Conservation (phyloP, 2,113 vertebrate genomes). For the Piaya cayana region DNA sequence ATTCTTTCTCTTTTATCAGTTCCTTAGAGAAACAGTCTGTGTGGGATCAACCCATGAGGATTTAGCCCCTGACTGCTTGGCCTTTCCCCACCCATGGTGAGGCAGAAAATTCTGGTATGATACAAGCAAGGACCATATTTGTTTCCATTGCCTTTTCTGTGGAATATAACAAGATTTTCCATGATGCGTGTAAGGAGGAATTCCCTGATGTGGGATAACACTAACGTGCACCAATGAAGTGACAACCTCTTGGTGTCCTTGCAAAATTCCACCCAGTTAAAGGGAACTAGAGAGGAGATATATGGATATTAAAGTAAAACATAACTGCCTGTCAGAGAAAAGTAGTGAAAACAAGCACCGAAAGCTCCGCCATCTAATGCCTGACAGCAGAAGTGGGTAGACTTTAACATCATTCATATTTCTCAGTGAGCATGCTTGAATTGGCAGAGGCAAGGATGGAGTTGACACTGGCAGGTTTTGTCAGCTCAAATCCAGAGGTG, state of each 20-base stretch:
- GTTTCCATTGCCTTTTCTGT: neutral
- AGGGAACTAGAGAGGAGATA: conserved; percentile 41
- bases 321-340: conserved; percentile 70
- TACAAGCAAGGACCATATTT: neutral
- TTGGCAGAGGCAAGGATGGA: conserved; percentile 68
- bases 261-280: conserved; percentile 2
- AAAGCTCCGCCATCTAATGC: conserved; percentile 33
- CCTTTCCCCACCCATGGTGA: neutral
- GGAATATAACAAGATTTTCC: neutral
- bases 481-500: conserved; percentile 71
- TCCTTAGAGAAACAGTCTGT: neutral
- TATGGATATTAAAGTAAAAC: conserved; percentile 71
- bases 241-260: conserved; percentile 29
- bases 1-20: neutral
- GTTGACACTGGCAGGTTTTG: conserved; percentile 64
- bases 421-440: conserved; percentile 49
- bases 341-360: conserved; percentile 49
- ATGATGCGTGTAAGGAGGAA: neutral
- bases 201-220: neutral
- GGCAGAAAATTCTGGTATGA: neutral
- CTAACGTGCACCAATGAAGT: neutral
- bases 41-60: neutral
- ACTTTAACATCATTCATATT: conserved; percentile 29
- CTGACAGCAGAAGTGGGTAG: conserved; percentile 60
- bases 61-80: neutral